Evolutionary conservation across 2,888 invertebrate genomes (phyloP).

Genomic region (Epirrita christyi): DNA sequence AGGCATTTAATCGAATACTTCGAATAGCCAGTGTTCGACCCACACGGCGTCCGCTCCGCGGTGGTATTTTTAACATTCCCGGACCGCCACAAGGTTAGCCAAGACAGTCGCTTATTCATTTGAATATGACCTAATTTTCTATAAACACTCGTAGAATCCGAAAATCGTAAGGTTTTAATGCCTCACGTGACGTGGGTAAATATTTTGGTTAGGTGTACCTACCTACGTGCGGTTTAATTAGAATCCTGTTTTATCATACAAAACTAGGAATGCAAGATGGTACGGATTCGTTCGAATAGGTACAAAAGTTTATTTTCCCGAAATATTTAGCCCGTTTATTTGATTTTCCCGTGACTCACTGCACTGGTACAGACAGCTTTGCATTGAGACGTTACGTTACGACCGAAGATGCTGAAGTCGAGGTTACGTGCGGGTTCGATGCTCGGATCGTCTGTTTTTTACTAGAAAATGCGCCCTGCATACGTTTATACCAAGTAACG

Average conservation of each 20-base stretch:
- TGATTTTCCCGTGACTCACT: too few relatives aligned
- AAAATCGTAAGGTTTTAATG: constrained; percentile 29
- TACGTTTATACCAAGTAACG: too few relatives aligned
- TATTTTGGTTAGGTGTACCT: background rate
- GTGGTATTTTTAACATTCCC: constrained; percentile 84
- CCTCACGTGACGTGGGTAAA: constrained; percentile 14
- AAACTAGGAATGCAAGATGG: background rate
- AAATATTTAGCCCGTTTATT: too few relatives aligned
- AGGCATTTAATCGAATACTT: constrained; percentile 60
- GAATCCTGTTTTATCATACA: background rate
- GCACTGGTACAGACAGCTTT: too few relatives aligned
- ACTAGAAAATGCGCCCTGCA: too few relatives aligned
- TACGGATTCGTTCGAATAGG: too few relatives aligned
- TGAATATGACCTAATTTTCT: constrained; percentile 81
- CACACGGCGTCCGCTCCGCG: constrained; percentile 62
- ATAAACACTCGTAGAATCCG: constrained; percentile 61
- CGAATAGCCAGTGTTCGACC: constrained; percentile 52
- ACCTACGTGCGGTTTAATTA: background rate
- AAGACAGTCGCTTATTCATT: constrained; percentile 80
- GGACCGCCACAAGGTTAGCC: constrained; percentile 82
- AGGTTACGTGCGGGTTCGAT: too few relatives aligned
- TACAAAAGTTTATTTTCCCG: too few relatives aligned
- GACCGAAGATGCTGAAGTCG: too few relatives aligned
- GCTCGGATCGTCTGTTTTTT: too few relatives aligned
- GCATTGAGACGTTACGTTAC: too few relatives aligned